These are phyloP conservation scores for Acleris cristana DNA, from an alignment of 2,888 invertebrate species.

Conservation along the genomic window DNA sequence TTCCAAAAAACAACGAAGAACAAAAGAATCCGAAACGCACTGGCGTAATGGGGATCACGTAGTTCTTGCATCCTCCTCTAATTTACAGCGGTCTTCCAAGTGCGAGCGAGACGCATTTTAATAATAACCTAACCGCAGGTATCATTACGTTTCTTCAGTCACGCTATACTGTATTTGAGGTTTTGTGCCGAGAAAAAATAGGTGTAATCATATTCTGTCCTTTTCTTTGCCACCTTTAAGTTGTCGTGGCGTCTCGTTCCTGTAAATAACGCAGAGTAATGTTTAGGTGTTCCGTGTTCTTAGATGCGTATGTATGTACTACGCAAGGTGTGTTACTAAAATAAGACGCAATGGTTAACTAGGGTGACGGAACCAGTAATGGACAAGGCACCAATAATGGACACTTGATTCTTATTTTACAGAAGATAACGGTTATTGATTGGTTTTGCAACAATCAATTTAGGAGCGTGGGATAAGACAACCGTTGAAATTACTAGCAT, in stretches of 20 bases:
- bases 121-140: slow-evolving; percentile 78
- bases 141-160: slow-evolving; percentile 72
- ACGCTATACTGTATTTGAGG: slow-evolving; percentile 43
- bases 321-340: no score
- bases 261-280: not conserved
- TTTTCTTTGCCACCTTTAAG: slow-evolving; percentile 24
- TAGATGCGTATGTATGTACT: no score
- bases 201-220: slow-evolving; percentile 34
- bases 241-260: slow-evolving; percentile 24
- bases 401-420: no score
- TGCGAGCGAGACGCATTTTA: slow-evolving; percentile 71
- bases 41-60: slow-evolving; percentile 82
- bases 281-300: not conserved
- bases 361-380: no score
- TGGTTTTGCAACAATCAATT: no score
- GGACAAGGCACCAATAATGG: no score
- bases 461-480: no score
- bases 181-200: slow-evolving; percentile 32
- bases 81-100: slow-evolving; percentile 57
- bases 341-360: no score
- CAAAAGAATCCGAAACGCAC: slow-evolving; percentile 75
- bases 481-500: no score
- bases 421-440: no score
- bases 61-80: slow-evolving; percentile 70
- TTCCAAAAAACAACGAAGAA: slow-evolving; percentile 59